phyloP scores from a whole-genome alignment of 2,888 invertebrate genomes.

The Anoplius nigerrimus region DNA sequence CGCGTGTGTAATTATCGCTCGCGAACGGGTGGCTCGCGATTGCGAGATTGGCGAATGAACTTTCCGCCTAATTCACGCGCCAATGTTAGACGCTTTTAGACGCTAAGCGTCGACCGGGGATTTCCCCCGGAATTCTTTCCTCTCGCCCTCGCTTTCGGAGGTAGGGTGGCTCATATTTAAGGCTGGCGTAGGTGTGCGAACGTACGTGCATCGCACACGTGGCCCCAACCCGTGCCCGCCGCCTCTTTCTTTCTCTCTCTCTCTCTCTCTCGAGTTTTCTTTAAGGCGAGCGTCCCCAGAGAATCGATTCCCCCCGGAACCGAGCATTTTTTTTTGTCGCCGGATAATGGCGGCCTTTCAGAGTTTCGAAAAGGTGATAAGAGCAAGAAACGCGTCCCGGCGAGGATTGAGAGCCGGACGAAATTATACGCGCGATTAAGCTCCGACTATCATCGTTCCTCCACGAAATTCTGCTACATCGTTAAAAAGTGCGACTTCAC shows the following conservation, averaged over 20 bases:
- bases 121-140: background rate
- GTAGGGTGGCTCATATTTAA: conserved; percentile 8
- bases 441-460: too few species aligned
- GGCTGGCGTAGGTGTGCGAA: conserved; percentile 1
- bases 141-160: background rate
- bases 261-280: conserved; percentile 11
- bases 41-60: too few species aligned
- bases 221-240: too few species aligned
- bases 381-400: conserved; percentile 3
- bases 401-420: background rate
- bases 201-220: background rate
- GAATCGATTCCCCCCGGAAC: conserved; percentile 13
- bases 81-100: background rate
- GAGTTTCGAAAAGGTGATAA: conserved; percentile 15
- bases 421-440: conserved; percentile 13
- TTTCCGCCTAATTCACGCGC: too few species aligned
- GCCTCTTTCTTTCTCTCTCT: too few species aligned
- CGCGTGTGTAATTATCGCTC: conserved; percentile 21
- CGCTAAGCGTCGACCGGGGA: background rate
- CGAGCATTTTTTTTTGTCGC: conserved; percentile 2
- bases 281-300: conserved; percentile 19
- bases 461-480: too few species aligned
- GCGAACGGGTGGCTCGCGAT: too few species aligned
- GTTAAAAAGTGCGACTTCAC: too few species aligned
- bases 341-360: conserved; percentile 21